Conservation (phyloP, 2,797 vertebrate genomes). For the Chaetodon trifasciatus region DNA sequence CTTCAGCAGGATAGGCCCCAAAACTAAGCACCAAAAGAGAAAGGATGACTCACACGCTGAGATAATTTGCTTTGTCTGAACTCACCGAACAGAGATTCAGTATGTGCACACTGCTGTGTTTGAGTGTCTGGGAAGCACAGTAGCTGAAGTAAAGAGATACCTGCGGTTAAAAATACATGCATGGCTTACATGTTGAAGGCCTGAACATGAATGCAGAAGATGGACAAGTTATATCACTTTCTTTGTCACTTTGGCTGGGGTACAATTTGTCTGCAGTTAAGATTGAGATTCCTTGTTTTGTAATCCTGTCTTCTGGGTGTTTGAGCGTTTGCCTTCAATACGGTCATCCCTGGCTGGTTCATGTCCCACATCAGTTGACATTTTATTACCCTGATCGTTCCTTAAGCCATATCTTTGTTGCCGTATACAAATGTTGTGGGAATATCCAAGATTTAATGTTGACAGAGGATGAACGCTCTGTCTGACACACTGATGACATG, state of each 20-base stretch:
- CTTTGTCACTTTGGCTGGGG: no score
- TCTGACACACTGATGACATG: background rate
- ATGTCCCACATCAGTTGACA: background rate
- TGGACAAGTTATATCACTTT: no score
- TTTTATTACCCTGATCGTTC: background rate
- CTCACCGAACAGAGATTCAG: slow-evolving; percentile 1
- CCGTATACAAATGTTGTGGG: background rate
- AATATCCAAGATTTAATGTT: background rate
- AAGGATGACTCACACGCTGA: background rate
- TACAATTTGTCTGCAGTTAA: no score
- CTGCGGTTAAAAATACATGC: no score
- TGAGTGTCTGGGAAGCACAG: background rate
- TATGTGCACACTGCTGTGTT: background rate
- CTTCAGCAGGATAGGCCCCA: no score
- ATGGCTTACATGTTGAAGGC: background rate
- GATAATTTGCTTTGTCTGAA: background rate
- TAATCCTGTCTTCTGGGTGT: background rate
- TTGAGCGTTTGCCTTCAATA: background rate
- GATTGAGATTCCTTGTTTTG: background rate
- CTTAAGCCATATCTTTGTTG: background rate
- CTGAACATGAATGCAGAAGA: background rate
- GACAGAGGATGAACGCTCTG: background rate
- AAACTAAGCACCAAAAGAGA: no score
- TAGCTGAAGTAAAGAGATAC: background rate
- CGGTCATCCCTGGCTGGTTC: background rate